phyloP scores from a whole-genome alignment of 2,113 vertebrate species.

The Isichthys henryi region DNA sequence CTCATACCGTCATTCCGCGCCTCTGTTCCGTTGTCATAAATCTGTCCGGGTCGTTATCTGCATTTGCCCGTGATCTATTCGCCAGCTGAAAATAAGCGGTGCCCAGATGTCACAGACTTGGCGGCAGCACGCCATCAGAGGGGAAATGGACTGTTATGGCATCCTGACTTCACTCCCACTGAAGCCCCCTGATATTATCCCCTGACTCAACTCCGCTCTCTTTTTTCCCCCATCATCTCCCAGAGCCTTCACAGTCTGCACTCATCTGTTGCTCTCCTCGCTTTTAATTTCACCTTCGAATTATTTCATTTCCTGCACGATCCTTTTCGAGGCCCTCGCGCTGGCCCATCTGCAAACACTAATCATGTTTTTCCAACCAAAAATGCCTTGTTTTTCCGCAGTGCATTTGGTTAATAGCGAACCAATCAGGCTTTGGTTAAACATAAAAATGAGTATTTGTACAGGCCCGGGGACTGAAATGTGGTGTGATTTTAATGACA shows the following conservation, averaged over 20 bases:
- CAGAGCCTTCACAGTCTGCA: background rate
- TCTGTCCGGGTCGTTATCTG: constrained; percentile 45
- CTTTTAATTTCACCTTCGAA: background rate
- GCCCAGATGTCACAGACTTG: constrained; percentile 31
- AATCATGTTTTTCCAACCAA: background rate
- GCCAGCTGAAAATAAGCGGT: constrained; percentile 26
- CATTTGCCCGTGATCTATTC: constrained; percentile 36
- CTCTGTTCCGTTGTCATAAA: constrained; percentile 37
- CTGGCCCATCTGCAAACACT: background rate
- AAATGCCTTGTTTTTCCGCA: background rate
- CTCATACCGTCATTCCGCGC: background rate
- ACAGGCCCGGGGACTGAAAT: background rate
- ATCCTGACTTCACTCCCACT: background rate
- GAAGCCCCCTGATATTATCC: background rate
- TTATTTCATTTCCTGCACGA: background rate
- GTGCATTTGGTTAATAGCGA: background rate
- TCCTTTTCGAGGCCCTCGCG: background rate
- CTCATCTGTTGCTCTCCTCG: background rate
- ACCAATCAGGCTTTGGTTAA: background rate
- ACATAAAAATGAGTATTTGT: background rate
- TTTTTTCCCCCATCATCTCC: background rate
- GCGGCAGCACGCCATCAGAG: constrained; percentile 39
- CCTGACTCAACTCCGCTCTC: background rate
- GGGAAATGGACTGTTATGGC: constrained; percentile 44
- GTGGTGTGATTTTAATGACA: background rate